Evolutionary conservation across 2,888 invertebrate genomes (phyloP).

Genomic region (Latrodectus hesperus): DNA sequence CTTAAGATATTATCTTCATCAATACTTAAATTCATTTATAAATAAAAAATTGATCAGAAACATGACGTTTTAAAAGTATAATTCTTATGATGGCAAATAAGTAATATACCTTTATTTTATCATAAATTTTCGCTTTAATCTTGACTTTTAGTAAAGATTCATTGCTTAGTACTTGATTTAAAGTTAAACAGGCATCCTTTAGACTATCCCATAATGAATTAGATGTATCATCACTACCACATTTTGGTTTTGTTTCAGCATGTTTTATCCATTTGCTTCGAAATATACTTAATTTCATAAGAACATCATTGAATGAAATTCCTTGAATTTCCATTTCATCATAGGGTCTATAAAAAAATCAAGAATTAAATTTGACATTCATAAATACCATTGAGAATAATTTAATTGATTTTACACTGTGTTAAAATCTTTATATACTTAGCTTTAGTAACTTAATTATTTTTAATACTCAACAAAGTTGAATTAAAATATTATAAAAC

Average conservation of each 20-base stretch:
- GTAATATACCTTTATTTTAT: constrained; percentile 23
- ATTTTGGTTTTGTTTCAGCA: constrained; percentile 49
- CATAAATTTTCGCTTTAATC: constrained; percentile 6
- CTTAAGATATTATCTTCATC: too few relatives aligned
- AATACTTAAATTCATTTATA: too few relatives aligned
- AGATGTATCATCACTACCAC: constrained; percentile 2
- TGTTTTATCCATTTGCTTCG: constrained; percentile 40
- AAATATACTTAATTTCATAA: constrained; percentile 12
- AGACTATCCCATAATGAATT: constrained; percentile 32
- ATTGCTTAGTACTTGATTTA: constrained; percentile 27
- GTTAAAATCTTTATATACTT: too few relatives aligned
- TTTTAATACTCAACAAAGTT: too few relatives aligned
- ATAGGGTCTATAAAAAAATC: constrained; percentile 23
- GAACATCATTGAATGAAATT: neutral
- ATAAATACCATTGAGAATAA: too few relatives aligned
- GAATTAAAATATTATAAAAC: too few relatives aligned
- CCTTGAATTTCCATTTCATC: constrained; percentile 18
- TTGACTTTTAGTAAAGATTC: constrained; percentile 13
- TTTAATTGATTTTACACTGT: too few relatives aligned
- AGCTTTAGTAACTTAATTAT: too few relatives aligned
- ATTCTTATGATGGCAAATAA: neutral
- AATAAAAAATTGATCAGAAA: too few relatives aligned
- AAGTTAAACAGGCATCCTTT: constrained; percentile 12
- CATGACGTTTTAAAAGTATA: neutral
- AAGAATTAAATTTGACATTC: neutral